Evolutionary conservation across 2,888 invertebrate genomes (phyloP).

Genomic region (Agrilus cyanescens): DNA sequence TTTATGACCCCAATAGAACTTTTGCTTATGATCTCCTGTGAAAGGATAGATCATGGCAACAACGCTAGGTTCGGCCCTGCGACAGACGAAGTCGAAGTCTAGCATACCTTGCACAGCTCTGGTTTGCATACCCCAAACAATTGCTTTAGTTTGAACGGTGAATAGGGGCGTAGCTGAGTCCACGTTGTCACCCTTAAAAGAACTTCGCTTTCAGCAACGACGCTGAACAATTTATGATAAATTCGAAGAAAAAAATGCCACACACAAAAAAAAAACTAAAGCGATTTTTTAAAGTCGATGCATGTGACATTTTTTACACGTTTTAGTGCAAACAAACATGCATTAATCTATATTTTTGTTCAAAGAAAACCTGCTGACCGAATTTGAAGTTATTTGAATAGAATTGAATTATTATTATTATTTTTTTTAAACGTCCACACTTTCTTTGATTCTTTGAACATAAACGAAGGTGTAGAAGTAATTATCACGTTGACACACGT

Average conservation of each 20-base stretch:
- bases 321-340: too few species aligned
- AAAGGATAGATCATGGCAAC: constrained; percentile 98
- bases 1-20: constrained; percentile 99
- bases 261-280: too few species aligned
- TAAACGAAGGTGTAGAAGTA: not conserved
- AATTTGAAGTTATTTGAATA: too few species aligned
- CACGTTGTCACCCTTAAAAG: constrained; percentile 23
- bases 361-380: too few species aligned
- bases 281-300: too few species aligned
- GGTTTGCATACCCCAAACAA: constrained; percentile 99
- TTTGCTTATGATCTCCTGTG: constrained; percentile 97
- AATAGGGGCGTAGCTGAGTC: constrained; percentile 48
- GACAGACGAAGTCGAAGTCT: constrained; percentile 91
- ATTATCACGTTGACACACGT: not conserved
- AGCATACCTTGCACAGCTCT: constrained; percentile 94
- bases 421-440: not conserved
- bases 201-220: not conserved
- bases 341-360: too few species aligned
- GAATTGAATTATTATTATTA: too few species aligned
- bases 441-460: constrained; percentile 3
- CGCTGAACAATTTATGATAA: too few species aligned
- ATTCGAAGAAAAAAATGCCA: too few species aligned
- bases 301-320: too few species aligned
- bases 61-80: constrained; percentile 78
- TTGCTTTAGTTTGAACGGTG: constrained; percentile 74